phyloP scores from a whole-genome alignment of 92 coral and sea anemone species.

The Palythoa heliodiscus region DNA sequence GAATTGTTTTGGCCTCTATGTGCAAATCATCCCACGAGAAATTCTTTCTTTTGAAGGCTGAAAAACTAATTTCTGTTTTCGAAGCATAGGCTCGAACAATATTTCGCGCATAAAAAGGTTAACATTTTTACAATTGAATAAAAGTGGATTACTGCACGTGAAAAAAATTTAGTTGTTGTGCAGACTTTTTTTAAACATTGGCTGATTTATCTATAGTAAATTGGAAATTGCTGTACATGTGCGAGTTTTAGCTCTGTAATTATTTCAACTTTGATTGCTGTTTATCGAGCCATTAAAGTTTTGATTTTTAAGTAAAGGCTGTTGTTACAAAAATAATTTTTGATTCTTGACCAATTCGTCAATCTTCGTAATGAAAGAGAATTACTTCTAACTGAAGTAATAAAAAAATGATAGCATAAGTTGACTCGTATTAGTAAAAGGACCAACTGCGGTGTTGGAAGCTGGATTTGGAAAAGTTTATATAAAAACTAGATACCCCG shows the following conservation, averaged over 20 bases:
- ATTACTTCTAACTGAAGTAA: slow-evolving; percentile 34
- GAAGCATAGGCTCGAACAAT: neutral
- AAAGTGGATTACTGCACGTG: neutral
- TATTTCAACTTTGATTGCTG: slow-evolving; percentile 37
- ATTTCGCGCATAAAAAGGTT: neutral
- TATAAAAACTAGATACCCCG: neutral
- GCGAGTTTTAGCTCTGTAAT: neutral
- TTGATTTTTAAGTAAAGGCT: slow-evolving; percentile 33
- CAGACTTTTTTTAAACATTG: neutral
- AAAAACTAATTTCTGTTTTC: slow-evolving; percentile 33
- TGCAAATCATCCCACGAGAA: slow-evolving; percentile 39
- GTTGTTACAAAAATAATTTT: slow-evolving; percentile 13
- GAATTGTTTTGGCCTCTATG: slow-evolving; percentile 28
- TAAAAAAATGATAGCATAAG: slow-evolving; percentile 44
- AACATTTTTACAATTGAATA: neutral
- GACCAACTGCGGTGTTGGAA: slow-evolving; percentile 57
- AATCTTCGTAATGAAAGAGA: slow-evolving; percentile 41
- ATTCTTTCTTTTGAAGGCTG: neutral
- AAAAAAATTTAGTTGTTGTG: neutral
- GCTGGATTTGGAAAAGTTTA: slow-evolving; percentile 22
- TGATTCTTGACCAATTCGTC: slow-evolving; percentile 39
- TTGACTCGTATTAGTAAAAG: slow-evolving; percentile 56
- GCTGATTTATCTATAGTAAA: neutral
- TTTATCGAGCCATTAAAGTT: slow-evolving; percentile 37
- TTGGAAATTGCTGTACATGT: neutral